Conservation (phyloP, 2,797 vertebrate species). For the Catostomus latipinnis region DNA sequence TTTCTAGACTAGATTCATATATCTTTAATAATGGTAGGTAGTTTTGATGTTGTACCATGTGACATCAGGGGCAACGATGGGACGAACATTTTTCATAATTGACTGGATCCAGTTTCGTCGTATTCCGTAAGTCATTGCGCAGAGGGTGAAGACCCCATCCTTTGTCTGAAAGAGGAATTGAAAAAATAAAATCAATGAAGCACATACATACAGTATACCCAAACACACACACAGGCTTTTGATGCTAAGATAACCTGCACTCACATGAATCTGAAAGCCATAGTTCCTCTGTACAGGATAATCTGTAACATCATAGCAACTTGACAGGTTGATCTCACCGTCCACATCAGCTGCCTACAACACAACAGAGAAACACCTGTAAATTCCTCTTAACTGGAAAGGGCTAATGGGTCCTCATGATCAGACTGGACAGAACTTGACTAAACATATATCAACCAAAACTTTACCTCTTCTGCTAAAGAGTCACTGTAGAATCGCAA, state of each 20-base stretch:
- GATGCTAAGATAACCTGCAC: conserved; percentile 49
- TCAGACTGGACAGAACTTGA: not conserved
- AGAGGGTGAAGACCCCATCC: conserved; percentile 88
- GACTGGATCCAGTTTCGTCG: conserved; percentile 93
- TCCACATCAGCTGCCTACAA: conserved; percentile 86
- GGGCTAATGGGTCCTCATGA: not conserved
- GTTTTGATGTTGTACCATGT: conserved; percentile 77
- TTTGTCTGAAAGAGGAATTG: conserved; percentile 77
- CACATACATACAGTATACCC: not conserved
- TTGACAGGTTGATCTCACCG: conserved; percentile 88
- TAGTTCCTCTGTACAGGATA: conserved; percentile 88
- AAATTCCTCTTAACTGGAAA: not conserved
- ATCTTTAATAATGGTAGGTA: not conserved
- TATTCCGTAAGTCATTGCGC: conserved; percentile 91
- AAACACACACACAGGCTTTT: not conserved
- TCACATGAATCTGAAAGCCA: conserved; percentile 90
- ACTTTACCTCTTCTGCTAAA: conserved; percentile 84
- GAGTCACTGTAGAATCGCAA: conserved; percentile 87
- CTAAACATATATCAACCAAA: not conserved
- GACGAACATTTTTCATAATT: conserved; percentile 89
- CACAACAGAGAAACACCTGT: conserved; percentile 32
- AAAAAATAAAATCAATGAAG: not conserved
- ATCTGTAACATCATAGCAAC: conserved; percentile 86
- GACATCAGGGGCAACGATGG: conserved; percentile 78
- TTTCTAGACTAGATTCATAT: not conserved